Evolutionary conservation across 2,797 vertebrate species (phyloP).

Genomic region (Tachyglossus aculeatus): DNA sequence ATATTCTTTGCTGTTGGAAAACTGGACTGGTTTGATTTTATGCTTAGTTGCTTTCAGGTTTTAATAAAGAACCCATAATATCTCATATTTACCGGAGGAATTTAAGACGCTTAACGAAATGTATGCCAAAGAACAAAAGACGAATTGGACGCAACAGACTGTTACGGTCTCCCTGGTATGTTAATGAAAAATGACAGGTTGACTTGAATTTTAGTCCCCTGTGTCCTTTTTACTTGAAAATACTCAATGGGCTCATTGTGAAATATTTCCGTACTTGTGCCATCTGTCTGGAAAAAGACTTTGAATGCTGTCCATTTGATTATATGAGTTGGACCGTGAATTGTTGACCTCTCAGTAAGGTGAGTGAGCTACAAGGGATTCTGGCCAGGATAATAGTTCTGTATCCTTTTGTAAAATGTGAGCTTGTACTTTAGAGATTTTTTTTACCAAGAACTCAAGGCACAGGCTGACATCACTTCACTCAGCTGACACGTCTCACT

Average conservation of each 20-base stretch:
- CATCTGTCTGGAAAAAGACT: slow-evolving; percentile 14
- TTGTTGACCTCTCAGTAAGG: slow-evolving; percentile 14
- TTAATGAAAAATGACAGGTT: slow-evolving; percentile 30
- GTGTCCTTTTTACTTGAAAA: slow-evolving; percentile 32
- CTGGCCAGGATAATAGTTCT: background rate
- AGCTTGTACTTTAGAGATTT: too few species aligned
- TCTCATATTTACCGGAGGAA: slow-evolving; percentile 12
- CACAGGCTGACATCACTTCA: too few species aligned
- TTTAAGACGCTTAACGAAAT: slow-evolving; percentile 42
- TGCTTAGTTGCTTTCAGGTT: slow-evolving; percentile 27
- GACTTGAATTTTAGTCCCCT: slow-evolving; percentile 1
- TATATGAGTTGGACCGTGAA: background rate
- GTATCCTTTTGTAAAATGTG: background rate
- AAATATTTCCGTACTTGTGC: background rate
- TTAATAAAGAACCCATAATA: slow-evolving; percentile 28
- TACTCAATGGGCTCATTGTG: slow-evolving; percentile 8
- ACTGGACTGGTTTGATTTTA: slow-evolving; percentile 31
- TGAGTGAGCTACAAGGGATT: background rate
- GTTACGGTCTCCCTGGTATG: background rate
- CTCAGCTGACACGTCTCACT: too few species aligned
- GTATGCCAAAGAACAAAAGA: slow-evolving; percentile 29
- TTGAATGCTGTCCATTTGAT: slow-evolving; percentile 2
- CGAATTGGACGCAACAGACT: background rate
- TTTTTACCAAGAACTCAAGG: background rate
- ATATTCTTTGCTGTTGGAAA: background rate